A percentile compares a stretch with the other conserved stretches of the same genome.
Evolutionary conservation across 64 coral and sea anemone genomes (phyloP).

Genomic region (Pachyseris speciosa): DNA sequence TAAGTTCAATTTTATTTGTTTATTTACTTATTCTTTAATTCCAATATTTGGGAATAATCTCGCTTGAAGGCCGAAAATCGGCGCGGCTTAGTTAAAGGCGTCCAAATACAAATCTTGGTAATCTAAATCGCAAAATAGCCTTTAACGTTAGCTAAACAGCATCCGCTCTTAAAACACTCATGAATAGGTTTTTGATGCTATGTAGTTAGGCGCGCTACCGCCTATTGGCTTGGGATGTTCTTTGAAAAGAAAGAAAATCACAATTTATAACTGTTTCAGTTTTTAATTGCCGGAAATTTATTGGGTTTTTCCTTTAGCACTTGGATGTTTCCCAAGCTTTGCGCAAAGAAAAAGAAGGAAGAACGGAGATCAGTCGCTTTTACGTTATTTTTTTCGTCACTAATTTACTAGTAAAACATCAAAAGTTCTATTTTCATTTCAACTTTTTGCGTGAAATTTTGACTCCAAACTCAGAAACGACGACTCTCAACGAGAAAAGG

Average conservation of each 20-base stretch:
- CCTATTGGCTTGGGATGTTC: background rate
- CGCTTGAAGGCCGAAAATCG: background rate
- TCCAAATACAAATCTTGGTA: background rate
- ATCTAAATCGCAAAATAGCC: slow-evolving; percentile 4
- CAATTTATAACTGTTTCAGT: slow-evolving; percentile 23
- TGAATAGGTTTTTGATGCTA: background rate
- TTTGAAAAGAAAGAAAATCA: background rate
- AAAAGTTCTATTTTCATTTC: no score
- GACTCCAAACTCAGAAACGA: no score
- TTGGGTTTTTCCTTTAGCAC: background rate
- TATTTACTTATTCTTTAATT: background rate
- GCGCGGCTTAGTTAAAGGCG: background rate
- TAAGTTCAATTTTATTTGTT: background rate
- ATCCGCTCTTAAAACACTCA: background rate
- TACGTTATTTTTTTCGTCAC: no score
- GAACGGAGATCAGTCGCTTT: no score
- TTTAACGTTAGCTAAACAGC: background rate
- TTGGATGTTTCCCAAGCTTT: background rate
- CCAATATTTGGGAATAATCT: background rate
- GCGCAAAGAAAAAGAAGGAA: no score
- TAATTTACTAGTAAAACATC: no score
- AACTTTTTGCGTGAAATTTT: no score
- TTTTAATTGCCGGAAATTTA: slow-evolving; percentile 52
- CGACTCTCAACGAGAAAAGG: no score
- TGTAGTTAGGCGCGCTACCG: slow-evolving; percentile 3